phyloP scores from a whole-genome alignment of 2,113 vertebrate species.

The Barbus barbus region DNA sequence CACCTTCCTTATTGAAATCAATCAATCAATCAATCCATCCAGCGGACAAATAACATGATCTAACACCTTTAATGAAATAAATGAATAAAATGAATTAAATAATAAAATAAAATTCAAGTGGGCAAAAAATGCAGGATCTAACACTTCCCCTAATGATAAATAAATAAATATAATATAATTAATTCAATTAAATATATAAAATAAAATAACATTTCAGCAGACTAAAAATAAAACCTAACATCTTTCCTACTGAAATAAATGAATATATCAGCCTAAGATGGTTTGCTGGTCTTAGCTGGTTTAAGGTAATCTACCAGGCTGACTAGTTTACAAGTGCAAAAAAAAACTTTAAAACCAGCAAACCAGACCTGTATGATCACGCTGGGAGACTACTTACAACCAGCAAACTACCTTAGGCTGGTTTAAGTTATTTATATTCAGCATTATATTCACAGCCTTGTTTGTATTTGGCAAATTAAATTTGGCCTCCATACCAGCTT shows the following conservation, averaged over 20 bases:
- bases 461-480: neutral
- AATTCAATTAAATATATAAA: no score
- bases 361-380: neutral
- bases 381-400: neutral
- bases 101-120: neutral
- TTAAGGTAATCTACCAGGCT: neutral
- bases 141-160: no score
- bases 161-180: no score
- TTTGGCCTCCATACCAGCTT: neutral
- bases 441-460: neutral
- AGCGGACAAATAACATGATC: neutral
- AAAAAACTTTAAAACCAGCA: neutral
- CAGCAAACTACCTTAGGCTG: neutral
- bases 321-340: neutral
- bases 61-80: neutral
- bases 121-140: no score
- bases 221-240: neutral
- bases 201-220: no score
- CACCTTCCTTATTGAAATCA: neutral
- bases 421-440: constrained; percentile 1
- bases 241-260: neutral
- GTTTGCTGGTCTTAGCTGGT: neutral
- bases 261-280: neutral
- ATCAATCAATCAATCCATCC: neutral
- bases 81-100: neutral